Evolutionary conservation across 2,888 invertebrate species (phyloP).

Genomic region (Bombyx huttoni): DNA sequence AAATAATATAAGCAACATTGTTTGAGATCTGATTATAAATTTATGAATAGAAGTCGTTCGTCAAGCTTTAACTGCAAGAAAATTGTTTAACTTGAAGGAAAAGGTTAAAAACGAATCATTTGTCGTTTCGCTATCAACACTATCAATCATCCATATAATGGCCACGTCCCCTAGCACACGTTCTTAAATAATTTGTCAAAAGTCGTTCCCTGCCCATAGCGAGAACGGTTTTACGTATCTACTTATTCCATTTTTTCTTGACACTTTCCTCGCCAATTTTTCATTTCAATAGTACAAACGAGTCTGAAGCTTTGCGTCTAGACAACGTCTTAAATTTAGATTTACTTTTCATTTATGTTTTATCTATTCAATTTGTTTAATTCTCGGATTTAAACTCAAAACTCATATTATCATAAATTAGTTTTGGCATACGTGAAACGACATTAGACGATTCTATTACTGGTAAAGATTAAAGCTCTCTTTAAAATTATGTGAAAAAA

Average conservation of each 20-base stretch:
- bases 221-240: slow-evolving; percentile 29
- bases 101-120: slow-evolving; percentile 46
- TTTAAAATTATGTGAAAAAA: no score
- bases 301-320: not conserved
- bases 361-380: no score
- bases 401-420: no score
- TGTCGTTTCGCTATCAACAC: slow-evolving; percentile 45
- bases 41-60: no score
- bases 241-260: slow-evolving; percentile 38
- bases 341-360: not conserved
- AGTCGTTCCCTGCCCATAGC: slow-evolving; percentile 43
- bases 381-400: no score
- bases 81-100: slow-evolving; percentile 15
- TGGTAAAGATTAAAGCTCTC: no score
- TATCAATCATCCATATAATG: slow-evolving; percentile 64
- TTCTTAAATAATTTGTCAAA: slow-evolving; percentile 71
- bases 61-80: not conserved
- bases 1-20: no score
- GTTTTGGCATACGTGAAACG: no score
- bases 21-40: no score
- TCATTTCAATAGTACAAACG: slow-evolving; percentile 20
- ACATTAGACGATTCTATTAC: no score
- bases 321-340: not conserved
- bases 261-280: slow-evolving; percentile 30
- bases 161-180: slow-evolving; percentile 61